Conservation (phyloP, 2,113 vertebrate species). For the Elgaria multicarinata region DNA sequence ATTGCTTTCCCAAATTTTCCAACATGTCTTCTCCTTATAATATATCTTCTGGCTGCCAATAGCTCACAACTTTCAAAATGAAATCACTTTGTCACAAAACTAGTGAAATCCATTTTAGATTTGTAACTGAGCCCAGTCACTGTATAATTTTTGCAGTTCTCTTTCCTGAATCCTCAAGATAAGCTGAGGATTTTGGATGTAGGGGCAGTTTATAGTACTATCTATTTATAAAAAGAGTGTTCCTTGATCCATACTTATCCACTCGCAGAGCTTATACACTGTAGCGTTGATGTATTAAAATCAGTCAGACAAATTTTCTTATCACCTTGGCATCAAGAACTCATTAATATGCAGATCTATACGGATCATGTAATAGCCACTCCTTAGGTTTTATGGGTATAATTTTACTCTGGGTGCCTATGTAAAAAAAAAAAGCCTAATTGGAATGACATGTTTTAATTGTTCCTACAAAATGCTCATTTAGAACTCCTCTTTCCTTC, state of each 20-base stretch:
- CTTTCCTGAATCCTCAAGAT: not conserved
- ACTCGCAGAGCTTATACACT: not conserved
- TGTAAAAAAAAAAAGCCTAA: not conserved
- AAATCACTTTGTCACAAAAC: not conserved
- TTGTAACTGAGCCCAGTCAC: not conserved
- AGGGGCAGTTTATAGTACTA: not conserved
- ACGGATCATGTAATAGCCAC: no score
- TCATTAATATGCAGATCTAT: not conserved
- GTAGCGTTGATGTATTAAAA: not conserved
- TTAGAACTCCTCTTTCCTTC: not conserved
- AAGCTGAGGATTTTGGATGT: not conserved
- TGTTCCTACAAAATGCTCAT: not conserved
- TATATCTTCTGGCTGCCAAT: not conserved
- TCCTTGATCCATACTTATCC: not conserved
- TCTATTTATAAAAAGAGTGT: not conserved
- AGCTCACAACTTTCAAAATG: not conserved
- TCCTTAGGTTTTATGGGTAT: not conserved
- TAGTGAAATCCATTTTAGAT: not conserved
- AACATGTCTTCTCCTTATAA: not conserved
- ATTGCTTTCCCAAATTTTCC: not conserved
- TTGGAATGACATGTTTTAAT: not conserved
- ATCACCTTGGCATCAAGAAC: not conserved
- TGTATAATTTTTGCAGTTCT: not conserved
- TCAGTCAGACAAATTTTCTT: not conserved
- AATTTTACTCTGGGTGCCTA: not conserved